Evolutionary conservation across 1,140 invertebrate species (phyloP).

Genomic region (Hycleus cichorii): DNA sequence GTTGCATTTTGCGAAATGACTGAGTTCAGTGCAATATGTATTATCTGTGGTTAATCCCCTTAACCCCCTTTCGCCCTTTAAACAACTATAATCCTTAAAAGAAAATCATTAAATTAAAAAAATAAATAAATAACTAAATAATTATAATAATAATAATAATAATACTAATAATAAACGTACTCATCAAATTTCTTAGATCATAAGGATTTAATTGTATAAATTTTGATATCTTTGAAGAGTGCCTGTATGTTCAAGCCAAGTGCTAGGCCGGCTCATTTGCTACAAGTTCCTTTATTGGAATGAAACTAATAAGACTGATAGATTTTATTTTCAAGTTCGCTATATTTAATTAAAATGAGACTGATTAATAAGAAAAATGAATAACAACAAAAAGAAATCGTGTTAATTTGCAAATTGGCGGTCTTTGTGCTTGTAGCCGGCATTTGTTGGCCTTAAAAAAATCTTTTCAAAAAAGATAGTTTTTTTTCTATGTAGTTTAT

Average conservation of each 20-base stretch:
- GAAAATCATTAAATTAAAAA: neutral
- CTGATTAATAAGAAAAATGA: slow-evolving; percentile 21
- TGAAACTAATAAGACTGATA: slow-evolving; percentile 42
- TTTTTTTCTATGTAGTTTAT: slow-evolving; percentile 16
- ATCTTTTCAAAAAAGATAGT: slow-evolving; percentile 31
- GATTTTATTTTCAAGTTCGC: slow-evolving; percentile 19
- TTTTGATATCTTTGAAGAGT: slow-evolving; percentile 20
- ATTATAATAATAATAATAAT: no score
- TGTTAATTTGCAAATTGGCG: slow-evolving; percentile 12
- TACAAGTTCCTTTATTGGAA: slow-evolving; percentile 38
- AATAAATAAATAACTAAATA: no score
- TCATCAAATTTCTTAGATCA: slow-evolving; percentile 13
- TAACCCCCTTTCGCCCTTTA: neutral
- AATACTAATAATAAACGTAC: no score
- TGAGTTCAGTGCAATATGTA: slow-evolving; percentile 41
- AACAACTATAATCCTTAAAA: neutral
- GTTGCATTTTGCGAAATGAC: slow-evolving; percentile 30
- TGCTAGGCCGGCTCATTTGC: slow-evolving; percentile 37
- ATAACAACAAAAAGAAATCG: slow-evolving; percentile 35
- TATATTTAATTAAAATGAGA: slow-evolving; percentile 35
- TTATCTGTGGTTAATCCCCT: slow-evolving; percentile 35
- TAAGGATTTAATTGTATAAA: slow-evolving; percentile 16
- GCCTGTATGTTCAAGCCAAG: slow-evolving; percentile 26
- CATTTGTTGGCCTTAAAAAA: no score
- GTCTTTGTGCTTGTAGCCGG: slow-evolving; percentile 2